Base-by-base conservation (phyloP, 2,113 vertebrate species). In the Serinus canaria region DNA sequence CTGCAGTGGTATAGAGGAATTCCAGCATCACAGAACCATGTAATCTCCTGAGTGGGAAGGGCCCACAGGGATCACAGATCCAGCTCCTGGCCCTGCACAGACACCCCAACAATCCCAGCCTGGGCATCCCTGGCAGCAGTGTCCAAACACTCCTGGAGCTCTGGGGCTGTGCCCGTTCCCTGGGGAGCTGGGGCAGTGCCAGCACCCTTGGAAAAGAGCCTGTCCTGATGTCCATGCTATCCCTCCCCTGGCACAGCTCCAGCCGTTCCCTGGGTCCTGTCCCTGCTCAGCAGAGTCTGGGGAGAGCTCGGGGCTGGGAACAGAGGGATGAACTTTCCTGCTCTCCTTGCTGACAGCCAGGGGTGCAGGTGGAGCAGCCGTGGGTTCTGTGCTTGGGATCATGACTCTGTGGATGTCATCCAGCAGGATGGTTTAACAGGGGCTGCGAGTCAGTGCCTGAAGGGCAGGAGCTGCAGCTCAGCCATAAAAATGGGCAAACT, bases 51-150 rank as follows among this genome's bases (percentile, higher is more conserved):
- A n/a, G 60, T 5, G 6, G 53, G 47, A 12, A 10, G 19, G 69
- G 46, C 52, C 60, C 44, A 4, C 28, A 17, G 10, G 68, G 60
- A 14, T 44, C 8, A 24, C 0, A 1, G 18, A 1, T 33, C 2
- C 49, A 49, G 3, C 47, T n/a, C 25, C 72, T 62, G 47, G 6
- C 13, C 50, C 67, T 43, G 67, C 52, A 6, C 35, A 37, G 68
- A 58, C 27, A 5, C 31, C 85, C 22, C 59, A 59, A 0, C 76
- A 50, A 1, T 15, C 37, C 52, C 50, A 22, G 0, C 37, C 41
- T 44, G 43, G 2, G 21, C 82, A 39, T 18, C 31, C 27, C 59
- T 44, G 35, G 7, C 10, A 64, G n/a, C 0, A 0, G 1, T 46
- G 47, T 28, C 39, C 56, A 15, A 30, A 23, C 1, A 0, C 41